Percentiles rank a stretch among this genome's conserved stretches.
Conservation (phyloP, 2,888 invertebrate species). For the Sesia apiformis region DNA sequence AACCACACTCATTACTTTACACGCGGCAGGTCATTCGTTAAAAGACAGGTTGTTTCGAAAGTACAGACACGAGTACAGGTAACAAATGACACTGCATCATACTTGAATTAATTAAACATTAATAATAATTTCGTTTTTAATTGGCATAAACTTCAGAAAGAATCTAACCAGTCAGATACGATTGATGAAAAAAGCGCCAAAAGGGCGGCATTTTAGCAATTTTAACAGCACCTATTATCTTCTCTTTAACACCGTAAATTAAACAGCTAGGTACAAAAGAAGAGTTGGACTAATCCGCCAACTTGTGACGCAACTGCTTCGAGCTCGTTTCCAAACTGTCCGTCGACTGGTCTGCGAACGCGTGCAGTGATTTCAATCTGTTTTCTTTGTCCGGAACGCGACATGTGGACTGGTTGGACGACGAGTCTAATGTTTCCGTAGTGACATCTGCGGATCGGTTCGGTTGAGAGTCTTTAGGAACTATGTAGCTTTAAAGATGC, state of each 20-base stretch:
- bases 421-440: slow-evolving; percentile 24
- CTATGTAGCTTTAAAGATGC: slow-evolving; percentile 34
- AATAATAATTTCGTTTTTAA: background rate
- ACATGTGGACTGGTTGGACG: slow-evolving; percentile 27
- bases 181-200: slow-evolving; percentile 21
- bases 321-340: slow-evolving; percentile 13
- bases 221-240: slow-evolving; percentile 62
- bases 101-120: background rate
- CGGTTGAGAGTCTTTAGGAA: slow-evolving; percentile 25
- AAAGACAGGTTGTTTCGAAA: no score
- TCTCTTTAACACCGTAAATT: slow-evolving; percentile 64
- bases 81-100: background rate
- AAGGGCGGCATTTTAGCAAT: slow-evolving; percentile 51
- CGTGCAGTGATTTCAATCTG: slow-evolving; percentile 47
- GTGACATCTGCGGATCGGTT: slow-evolving; percentile 38
- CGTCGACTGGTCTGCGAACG: slow-evolving; percentile 21
- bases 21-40: no score
- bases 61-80: no score
- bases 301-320: slow-evolving; percentile 26
- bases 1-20: no score
- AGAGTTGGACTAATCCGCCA: slow-evolving; percentile 26
- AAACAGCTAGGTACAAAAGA: slow-evolving; percentile 44
- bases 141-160: background rate
- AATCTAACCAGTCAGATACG: background rate
- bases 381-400: slow-evolving; percentile 60